Base-by-base conservation (phyloP, 2,797 vertebrate genomes). In the Loriculus beryllinus region DNA sequence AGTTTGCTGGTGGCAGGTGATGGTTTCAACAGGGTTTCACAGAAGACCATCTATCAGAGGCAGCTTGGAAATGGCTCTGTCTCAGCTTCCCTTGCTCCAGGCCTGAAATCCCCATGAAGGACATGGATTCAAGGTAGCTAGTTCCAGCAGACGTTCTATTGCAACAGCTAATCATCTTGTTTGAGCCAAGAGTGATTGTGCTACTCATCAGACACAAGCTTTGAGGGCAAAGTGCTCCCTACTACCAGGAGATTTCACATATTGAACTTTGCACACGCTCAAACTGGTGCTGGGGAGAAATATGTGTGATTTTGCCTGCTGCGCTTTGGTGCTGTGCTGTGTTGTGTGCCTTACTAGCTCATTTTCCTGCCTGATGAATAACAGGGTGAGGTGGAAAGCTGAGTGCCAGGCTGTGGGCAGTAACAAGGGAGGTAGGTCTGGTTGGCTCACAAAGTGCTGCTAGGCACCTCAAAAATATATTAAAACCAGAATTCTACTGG, bases 1-100 rank as follows among this genome's bases (percentile, higher is more conserved):
- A 64, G 25, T 94, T 86, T 81, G 65, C 75, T 82, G n/a, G 51
- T 72, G 75, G 84, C 78, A 88, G 82, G 71, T 88, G 82, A 33
- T 20, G 62, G 62, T 26, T 51, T 86, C 67, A 39, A 16, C 6
- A 14, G 80, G 31, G n/a, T 47, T 92, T 88, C 62, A 63, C 52
- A n/a, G 57, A 40, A 91, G 63, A 26, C 49, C 17, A 12, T 75
- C 67, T 68, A 83, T 77, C 18, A 83, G 17, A 65, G 21, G 9
- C 37, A 70, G 65, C 49, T 65, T 91, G 79, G 51, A 93, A 92
- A 88, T 29, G 48, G 14, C 12, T 90, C 14, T 63, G 18, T 39
- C 8, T 68, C 2, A 0, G 3, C 42, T 88, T 70, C 39, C 19
- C 35, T 85, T 64, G 47, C 51, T 89, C 12, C 59, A 51, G 57